A percentile compares a stretch with the other conserved stretches of the same genome.
Conservation (phyloP, 2,888 invertebrate genomes). For the Arrhopalites spinosus region DNA sequence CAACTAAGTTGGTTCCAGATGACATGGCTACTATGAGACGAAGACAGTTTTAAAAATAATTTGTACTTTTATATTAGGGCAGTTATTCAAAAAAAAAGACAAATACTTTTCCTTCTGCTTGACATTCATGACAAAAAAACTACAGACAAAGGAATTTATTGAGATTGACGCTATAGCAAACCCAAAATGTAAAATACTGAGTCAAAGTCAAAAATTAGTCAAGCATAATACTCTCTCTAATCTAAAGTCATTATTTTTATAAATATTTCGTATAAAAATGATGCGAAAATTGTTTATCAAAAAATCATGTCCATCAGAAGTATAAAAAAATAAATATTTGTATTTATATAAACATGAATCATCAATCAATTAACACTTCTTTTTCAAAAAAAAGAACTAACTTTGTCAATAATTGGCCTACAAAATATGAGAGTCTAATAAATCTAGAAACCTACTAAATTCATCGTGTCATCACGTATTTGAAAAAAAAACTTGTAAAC, state of each 20-base stretch:
- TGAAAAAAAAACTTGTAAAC: constrained; percentile 13
- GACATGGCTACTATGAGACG: background rate
- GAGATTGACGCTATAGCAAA: background rate
- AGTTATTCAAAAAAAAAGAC: background rate
- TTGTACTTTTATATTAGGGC: background rate
- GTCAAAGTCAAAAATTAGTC: background rate
- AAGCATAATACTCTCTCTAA: background rate
- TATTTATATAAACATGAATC: background rate
- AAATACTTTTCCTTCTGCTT: background rate
- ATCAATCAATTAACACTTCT: no score
- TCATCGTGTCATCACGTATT: background rate
- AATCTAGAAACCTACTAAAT: no score
- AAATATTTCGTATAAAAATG: background rate
- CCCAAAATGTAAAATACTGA: background rate
- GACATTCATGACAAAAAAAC: background rate
- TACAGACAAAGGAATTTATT: background rate
- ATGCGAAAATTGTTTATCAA: background rate
- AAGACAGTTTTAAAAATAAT: background rate
- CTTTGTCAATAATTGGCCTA: no score
- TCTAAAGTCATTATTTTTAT: background rate
- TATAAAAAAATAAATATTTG: background rate
- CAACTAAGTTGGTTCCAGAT: background rate
- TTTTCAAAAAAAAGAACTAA: no score
- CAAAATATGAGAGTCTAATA: background rate
- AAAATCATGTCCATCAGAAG: background rate